These are phyloP conservation scores for Adelosebastes latens DNA, from an alignment of 2,797 vertebrate species.

Conservation along the genomic window DNA sequence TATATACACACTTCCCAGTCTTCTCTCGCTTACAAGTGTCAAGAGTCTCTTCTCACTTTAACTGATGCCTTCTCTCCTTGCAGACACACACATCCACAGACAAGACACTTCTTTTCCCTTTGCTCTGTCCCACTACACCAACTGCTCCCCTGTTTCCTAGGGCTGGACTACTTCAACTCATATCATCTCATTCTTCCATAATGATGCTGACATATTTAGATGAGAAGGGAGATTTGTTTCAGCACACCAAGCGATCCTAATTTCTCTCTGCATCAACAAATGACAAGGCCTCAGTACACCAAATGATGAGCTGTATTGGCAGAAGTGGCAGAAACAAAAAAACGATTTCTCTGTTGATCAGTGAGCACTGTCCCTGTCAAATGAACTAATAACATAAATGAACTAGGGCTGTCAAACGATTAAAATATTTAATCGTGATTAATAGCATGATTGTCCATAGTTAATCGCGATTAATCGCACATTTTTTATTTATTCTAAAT, in stretches of 20 bases:
- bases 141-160: not conserved
- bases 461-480: no score
- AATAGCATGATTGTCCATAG: no score
- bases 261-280: slow-evolving; percentile 1
- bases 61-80: slow-evolving; percentile 10
- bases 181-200: not conserved
- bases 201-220: not conserved
- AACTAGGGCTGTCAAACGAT: no score
- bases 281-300: not conserved
- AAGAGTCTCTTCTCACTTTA: slow-evolving; percentile 42
- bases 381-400: rapidly evolving
- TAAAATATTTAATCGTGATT: no score
- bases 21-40: slow-evolving; percentile 32
- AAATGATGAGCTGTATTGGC: not conserved
- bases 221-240: not conserved
- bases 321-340: not conserved
- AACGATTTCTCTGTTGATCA: not conserved
- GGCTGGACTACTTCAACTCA: not conserved
- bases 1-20: slow-evolving; percentile 12
- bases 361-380: not conserved
- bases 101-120: not conserved
- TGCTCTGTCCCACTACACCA: not conserved
- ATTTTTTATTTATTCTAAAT: no score
- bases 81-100: not conserved
- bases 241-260: not conserved